A percentile compares a stretch with the other conserved stretches of the same genome.
phyloP scores from a whole-genome alignment of 35 echinoderm and acorn worm species.

The Patiria miniata region DNA sequence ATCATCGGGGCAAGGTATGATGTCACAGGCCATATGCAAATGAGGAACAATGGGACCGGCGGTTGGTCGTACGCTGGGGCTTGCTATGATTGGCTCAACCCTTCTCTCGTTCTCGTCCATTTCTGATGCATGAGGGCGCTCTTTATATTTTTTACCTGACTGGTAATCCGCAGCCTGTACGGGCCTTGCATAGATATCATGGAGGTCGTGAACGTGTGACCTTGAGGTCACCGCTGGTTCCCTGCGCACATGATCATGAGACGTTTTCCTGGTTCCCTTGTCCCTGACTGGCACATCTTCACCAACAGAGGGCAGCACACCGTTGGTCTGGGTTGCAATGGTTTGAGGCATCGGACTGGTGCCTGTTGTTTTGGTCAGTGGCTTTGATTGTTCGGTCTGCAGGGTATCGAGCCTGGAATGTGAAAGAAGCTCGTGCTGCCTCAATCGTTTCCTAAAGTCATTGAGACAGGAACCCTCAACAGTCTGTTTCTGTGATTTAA shows the following conservation, averaged over 20 bases:
- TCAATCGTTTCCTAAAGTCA: conserved; percentile 12
- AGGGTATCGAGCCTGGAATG: neutral
- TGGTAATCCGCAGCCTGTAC: neutral
- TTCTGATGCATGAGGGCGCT: neutral
- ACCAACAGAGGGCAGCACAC: conserved; percentile 17
- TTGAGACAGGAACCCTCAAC: conserved; percentile 22
- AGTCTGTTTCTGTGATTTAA: conserved; percentile 2
- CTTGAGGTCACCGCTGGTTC: neutral
- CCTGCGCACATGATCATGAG: neutral
- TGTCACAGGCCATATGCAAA: conserved; percentile 95
- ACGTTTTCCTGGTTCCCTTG: neutral
- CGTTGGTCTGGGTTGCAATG: conserved; percentile 76
- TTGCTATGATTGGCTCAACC: conserved; percentile 31
- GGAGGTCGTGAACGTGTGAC: neutral
- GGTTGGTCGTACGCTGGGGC: conserved; percentile 27
- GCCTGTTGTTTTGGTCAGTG: conserved; percentile 24
- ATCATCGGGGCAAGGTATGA: conserved; percentile 72
- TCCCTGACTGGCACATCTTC: conserved; percentile 34
- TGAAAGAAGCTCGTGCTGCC: conserved; percentile 19
- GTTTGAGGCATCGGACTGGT: conserved; percentile 85
- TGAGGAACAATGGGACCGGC: conserved; percentile 56
- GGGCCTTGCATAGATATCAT: neutral
- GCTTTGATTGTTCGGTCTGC: neutral
- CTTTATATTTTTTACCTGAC: neutral
- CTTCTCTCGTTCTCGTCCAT: neutral